phyloP scores from a whole-genome alignment of 2,113 vertebrate species.

The Sapajus apella region DNA sequence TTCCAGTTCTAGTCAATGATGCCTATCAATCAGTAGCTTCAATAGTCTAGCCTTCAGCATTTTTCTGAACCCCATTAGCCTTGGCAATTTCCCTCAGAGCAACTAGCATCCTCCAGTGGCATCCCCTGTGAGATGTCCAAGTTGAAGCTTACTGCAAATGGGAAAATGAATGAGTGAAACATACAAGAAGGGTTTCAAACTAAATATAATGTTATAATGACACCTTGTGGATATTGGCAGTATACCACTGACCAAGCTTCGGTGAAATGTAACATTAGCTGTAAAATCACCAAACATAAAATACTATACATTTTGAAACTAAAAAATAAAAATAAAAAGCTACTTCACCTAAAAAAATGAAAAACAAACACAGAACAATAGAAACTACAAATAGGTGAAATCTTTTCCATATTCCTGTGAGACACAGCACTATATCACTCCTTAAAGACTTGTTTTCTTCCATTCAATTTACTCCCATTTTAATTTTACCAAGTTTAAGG shows the following conservation, averaged over 20 bases:
- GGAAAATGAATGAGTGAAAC: not conserved
- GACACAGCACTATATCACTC: not conserved
- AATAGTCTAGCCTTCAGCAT: not conserved
- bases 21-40: not conserved
- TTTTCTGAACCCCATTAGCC: not conserved
- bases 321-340: not conserved
- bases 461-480: not conserved
- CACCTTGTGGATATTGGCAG: not conserved
- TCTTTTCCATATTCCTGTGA: not conserved
- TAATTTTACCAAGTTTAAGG: not conserved
- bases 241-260: not conserved
- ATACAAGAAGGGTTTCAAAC: not conserved
- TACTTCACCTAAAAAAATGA: not conserved
- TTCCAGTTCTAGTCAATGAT: not conserved
- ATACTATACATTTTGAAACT: not conserved
- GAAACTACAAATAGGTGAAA: not conserved
- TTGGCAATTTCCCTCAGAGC: not conserved
- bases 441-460: not conserved
- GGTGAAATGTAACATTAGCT: not conserved
- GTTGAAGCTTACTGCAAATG: not conserved
- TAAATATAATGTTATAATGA: slow-evolving; percentile 16
- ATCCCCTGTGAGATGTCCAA: not conserved
- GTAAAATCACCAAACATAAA: not conserved
- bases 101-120: not conserved
- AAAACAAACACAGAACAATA: not conserved